Percentiles rank a stretch among this genome's conserved stretches.
Evolutionary conservation across 1,140 invertebrate genomes (phyloP).

Genomic region (Macrostomum lignano): DNA sequence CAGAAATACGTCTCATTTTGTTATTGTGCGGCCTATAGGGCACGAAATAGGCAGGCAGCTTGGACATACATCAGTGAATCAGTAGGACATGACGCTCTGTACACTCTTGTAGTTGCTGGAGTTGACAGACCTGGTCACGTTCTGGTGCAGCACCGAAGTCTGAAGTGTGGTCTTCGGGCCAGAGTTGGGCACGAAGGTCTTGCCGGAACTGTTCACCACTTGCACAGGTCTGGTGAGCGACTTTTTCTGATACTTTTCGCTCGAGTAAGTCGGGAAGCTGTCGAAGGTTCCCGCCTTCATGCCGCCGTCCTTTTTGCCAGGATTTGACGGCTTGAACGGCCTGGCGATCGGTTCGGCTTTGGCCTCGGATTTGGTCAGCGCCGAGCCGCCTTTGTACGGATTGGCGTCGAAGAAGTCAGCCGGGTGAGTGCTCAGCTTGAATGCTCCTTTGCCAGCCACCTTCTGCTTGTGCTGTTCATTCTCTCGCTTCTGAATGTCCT

Average conservation of each 20-base stretch:
- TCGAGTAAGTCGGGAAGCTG: slow-evolving; percentile 20
- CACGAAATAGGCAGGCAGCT: no score
- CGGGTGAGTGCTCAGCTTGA: slow-evolving; percentile 21
- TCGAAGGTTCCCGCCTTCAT: slow-evolving; percentile 25
- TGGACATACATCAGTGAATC: no score
- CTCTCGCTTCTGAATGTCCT: slow-evolving; percentile 11
- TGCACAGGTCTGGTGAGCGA: background rate
- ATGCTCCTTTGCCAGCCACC: slow-evolving; percentile 18
- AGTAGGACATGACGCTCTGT: slow-evolving; percentile 1
- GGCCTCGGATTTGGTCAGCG: slow-evolving; percentile 8
- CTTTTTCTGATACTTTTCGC: slow-evolving; percentile 9
- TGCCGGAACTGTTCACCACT: background rate
- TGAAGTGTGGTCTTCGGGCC: slow-evolving; percentile 21
- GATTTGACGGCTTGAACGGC: slow-evolving; percentile 21
- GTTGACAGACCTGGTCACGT: slow-evolving; percentile 14
- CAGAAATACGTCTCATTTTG: no score
- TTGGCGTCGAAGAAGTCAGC: slow-evolving; percentile 20
- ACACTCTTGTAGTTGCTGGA: background rate
- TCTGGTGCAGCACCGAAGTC: slow-evolving; percentile 21
- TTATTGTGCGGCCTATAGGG: no score
- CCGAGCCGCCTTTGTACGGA: slow-evolving; percentile 16
- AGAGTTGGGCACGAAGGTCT: slow-evolving; percentile 16
- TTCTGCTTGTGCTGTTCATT: slow-evolving; percentile 19
- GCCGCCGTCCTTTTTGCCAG: slow-evolving; percentile 15
- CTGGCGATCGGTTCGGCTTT: slow-evolving; percentile 11